Conservation (phyloP, 2,113 vertebrate species). For the Hyperopisus bebe region DNA sequence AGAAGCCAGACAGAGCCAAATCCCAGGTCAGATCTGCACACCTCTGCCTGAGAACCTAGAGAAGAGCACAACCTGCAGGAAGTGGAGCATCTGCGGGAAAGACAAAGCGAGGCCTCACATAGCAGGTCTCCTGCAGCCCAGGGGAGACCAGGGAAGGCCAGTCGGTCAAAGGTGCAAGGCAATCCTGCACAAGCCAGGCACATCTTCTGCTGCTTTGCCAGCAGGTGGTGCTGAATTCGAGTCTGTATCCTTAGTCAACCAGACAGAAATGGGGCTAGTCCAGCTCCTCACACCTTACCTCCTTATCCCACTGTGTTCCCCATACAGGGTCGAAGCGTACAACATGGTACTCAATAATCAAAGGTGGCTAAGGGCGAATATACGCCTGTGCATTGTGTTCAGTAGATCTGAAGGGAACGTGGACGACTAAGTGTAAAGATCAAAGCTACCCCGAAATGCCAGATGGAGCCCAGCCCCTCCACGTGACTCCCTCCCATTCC, state of each 20-base stretch:
- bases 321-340: not conserved
- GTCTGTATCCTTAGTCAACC: not conserved
- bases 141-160: conserved; percentile 58
- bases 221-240: not conserved
- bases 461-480: not conserved
- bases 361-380: not conserved
- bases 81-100: conserved; percentile 33
- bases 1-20: not conserved
- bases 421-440: conserved; percentile 1
- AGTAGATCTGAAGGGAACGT: not conserved
- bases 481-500: conserved; percentile 36
- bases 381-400: not conserved
- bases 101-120: conserved; percentile 44
- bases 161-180: conserved; percentile 66
- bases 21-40: not conserved
- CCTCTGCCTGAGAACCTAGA: not conserved
- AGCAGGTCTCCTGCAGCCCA: conserved; percentile 25
- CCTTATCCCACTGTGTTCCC: not conserved
- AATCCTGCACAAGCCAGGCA: conserved; percentile 42
- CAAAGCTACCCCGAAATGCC: conserved; percentile 9
- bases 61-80: conserved; percentile 38
- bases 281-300: not conserved
- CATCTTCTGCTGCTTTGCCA: not conserved
- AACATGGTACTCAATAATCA: not conserved
- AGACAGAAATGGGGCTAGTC: not conserved